phyloP scores from a whole-genome alignment of 2,888 invertebrate species.

The Ophion slaviceki region DNA sequence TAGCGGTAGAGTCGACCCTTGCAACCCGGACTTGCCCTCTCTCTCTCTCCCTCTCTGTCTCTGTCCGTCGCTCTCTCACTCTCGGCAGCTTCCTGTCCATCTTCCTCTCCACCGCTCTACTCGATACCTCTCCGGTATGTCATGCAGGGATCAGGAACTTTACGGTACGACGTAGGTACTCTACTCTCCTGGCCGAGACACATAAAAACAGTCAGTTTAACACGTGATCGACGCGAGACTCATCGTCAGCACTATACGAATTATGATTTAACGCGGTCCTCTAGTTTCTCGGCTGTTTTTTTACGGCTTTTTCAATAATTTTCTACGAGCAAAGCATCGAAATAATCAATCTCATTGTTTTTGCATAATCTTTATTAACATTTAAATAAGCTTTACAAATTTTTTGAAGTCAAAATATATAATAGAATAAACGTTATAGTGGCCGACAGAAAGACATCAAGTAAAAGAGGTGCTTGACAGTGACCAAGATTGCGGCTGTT shows the following conservation, averaged over 20 bases:
- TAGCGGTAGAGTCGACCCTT: constrained; percentile 68
- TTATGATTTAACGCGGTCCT: too few species aligned
- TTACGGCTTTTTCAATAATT: too few species aligned
- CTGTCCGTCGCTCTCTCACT: background rate
- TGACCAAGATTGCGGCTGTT: too few species aligned
- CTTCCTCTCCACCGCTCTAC: background rate
- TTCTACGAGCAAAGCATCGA: too few species aligned
- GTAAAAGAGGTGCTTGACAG: too few species aligned
- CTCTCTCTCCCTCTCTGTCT: background rate
- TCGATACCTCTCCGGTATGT: constrained; percentile 31
- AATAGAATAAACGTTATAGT: too few species aligned
- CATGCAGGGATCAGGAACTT: constrained; percentile 29
- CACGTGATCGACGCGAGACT: background rate
- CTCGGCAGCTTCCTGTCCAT: background rate
- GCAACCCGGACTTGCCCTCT: constrained; percentile 53
- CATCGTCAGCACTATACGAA: background rate
- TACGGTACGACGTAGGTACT: constrained; percentile 1
- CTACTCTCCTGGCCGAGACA: background rate
- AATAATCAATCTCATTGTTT: too few species aligned
- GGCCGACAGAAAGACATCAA: too few species aligned
- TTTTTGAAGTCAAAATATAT: too few species aligned
- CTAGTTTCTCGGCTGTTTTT: too few species aligned
- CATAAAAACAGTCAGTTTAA: constrained; percentile 11
- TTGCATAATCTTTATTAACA: too few species aligned
- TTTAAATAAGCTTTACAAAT: too few species aligned